Conservation (phyloP, 2,113 vertebrate species). For the Microcebus ravelobensis region DNA sequence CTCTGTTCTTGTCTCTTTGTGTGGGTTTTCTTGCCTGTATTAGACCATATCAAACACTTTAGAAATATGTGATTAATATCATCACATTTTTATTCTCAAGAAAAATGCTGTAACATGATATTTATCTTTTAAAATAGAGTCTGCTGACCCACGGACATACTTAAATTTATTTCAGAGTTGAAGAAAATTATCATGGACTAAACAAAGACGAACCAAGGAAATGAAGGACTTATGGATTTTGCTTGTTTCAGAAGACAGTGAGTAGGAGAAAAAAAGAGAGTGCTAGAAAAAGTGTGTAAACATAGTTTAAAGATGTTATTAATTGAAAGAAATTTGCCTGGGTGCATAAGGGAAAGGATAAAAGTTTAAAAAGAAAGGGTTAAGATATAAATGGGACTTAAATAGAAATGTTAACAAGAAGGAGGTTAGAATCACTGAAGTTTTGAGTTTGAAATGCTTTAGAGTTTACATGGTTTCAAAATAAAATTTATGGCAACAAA, state of each 20-base stretch:
- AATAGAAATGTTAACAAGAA: background rate
- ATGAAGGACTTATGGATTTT: background rate
- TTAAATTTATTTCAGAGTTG: background rate
- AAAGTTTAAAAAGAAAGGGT: too few relatives aligned
- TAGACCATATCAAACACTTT: background rate
- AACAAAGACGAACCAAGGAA: background rate
- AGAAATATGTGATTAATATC: background rate
- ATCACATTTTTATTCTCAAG: background rate
- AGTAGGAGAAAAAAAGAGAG: background rate
- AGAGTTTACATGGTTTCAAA: background rate
- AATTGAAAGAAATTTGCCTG: background rate
- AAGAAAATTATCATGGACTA: background rate
- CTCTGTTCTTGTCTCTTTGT: background rate
- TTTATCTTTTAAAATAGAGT: background rate
- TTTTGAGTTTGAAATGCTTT: background rate
- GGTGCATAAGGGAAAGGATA: background rate
- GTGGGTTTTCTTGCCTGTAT: background rate
- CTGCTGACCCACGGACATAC: background rate
- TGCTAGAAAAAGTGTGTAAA: background rate
- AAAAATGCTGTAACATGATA: background rate
- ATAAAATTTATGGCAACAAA: background rate
- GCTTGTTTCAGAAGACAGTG: background rate
- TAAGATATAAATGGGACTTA: background rate
- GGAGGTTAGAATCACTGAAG: background rate
- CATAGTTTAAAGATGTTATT: background rate